Conservation (phyloP, 2,888 invertebrate genomes). For the Xylota segnis region DNA sequence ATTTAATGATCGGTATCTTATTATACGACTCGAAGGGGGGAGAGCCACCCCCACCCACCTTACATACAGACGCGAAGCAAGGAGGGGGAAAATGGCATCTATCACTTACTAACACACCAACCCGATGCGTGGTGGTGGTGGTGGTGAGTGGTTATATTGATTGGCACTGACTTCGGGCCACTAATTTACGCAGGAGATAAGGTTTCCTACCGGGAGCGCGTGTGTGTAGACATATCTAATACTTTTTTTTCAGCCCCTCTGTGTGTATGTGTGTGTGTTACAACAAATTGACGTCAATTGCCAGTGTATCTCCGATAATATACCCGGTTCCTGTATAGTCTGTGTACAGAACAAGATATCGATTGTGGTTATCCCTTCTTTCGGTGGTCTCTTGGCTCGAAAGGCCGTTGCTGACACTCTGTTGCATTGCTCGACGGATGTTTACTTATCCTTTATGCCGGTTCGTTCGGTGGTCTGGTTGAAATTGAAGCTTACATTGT, state of each 20-base stretch:
- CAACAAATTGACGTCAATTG: slow-evolving; percentile 65
- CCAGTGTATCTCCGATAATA: slow-evolving; percentile 10
- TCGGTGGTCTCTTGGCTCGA: background rate
- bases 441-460: slow-evolving; percentile 55
- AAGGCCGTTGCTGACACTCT: slow-evolving; percentile 19
- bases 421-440: slow-evolving; percentile 60
- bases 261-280: background rate
- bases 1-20: slow-evolving; percentile 75
- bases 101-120: slow-evolving; percentile 37
- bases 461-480: slow-evolving; percentile 53
- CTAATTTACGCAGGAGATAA: slow-evolving; percentile 60
- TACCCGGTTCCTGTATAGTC: slow-evolving; percentile 20
- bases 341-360: slow-evolving; percentile 52
- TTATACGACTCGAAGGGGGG: slow-evolving; percentile 45
- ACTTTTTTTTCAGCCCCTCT: slow-evolving; percentile 5
- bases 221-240: slow-evolving; percentile 14
- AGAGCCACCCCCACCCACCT: no score
- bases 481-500: slow-evolving; percentile 66
- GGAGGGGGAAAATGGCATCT: slow-evolving; percentile 32
- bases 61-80: no score
- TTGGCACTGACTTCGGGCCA: slow-evolving; percentile 54
- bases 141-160: slow-evolving; percentile 56
- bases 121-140: slow-evolving; percentile 44
- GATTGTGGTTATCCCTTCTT: slow-evolving; percentile 63
- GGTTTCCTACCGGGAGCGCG: slow-evolving; percentile 9